These are phyloP conservation scores for Seriola dumerili DNA, from an alignment of 2,113 vertebrate genomes.

Conservation along the genomic window DNA sequence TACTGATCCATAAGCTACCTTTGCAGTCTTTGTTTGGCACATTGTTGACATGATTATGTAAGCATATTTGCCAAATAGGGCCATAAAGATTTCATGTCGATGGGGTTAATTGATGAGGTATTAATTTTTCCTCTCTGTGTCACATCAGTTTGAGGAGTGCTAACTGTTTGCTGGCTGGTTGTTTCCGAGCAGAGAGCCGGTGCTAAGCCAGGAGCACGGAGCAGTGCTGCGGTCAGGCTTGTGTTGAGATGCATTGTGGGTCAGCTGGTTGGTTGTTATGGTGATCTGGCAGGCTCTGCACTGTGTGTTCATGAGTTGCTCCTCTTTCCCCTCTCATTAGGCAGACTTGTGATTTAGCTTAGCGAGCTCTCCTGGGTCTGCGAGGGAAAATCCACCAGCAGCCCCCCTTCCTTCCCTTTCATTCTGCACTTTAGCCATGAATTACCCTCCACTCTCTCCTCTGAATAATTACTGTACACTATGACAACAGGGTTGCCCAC, in stretches of 20 bases:
- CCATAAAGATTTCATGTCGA: background rate
- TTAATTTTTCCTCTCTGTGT: conserved; percentile 36
- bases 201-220: conserved; percentile 61
- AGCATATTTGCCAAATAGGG: conserved; percentile 8
- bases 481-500: conserved; percentile 34
- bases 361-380: conserved; percentile 71
- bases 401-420: conserved; percentile 37
- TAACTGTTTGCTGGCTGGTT: conserved; percentile 33
- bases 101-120: conserved; percentile 22
- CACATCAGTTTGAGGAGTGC: conserved; percentile 23
- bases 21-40: conserved; percentile 38
- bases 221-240: conserved; percentile 64
- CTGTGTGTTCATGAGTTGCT: conserved; percentile 72
- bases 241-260: conserved; percentile 84
- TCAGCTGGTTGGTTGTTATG: conserved; percentile 84
- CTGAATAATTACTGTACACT: conserved; percentile 63
- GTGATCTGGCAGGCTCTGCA: conserved; percentile 80
- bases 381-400: conserved; percentile 58
- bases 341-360: conserved; percentile 85
- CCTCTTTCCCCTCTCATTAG: conserved; percentile 83
- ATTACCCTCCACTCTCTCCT: conserved; percentile 37
- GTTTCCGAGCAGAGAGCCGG: conserved; percentile 33
- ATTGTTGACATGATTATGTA: conserved; percentile 17
- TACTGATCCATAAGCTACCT: conserved; percentile 56
- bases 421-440: conserved; percentile 60